Base-by-base conservation (phyloP, 2,113 vertebrate species). In the Phrynosoma platyrhinos region DNA sequence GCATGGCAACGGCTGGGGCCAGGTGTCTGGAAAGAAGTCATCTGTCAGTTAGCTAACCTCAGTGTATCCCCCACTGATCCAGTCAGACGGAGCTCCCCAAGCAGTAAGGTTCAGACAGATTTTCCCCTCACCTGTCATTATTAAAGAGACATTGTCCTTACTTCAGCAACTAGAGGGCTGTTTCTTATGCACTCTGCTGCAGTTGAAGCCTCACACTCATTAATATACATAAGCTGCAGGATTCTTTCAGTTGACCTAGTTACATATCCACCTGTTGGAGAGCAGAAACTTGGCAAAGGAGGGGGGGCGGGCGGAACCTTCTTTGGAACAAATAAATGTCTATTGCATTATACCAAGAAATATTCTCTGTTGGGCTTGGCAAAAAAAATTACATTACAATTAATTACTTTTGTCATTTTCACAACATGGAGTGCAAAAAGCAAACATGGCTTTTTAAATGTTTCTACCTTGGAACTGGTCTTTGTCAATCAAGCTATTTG, bases 231-330 rank as follows among this genome's bases (percentile, higher is more conserved):
- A 84, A 93, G 82, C 64, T 85, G 27, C 71, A 90, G 40, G 72
- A 90, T 87, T 94, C 87, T 91, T 91, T 83, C 36, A 79, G 87
- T 16, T 95, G 91, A 94, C 90, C 90, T 91, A 93, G 93, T 95
- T 91, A 93, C 82, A 89, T 68, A 87, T 89, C 82, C 79, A 93
- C 93, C 91, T 95, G 92, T 94, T 92, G 87, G 0, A 0, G 52
- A 81, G 47, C 75, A 83, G 85, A 81, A 95, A 87, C 82, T 36
- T 88, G 85, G 55, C 47, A 47, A 62, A 23, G 30, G 84, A 3
- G 66, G 66, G 66, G 7, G 68, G 68, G 16, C 4, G 21, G 27
- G 27, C 8, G 8, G 9, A 30, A 23, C 58, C 36, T 81, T 62
- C n/a, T 64, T n/a, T 81, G 32, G 58, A 81, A 81, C 21, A 75